Percentiles rank a stretch among this genome's conserved stretches.
Evolutionary conservation across 2,888 invertebrate genomes (phyloP).

Genomic region (Kuschelorhynchus macadamiae): DNA sequence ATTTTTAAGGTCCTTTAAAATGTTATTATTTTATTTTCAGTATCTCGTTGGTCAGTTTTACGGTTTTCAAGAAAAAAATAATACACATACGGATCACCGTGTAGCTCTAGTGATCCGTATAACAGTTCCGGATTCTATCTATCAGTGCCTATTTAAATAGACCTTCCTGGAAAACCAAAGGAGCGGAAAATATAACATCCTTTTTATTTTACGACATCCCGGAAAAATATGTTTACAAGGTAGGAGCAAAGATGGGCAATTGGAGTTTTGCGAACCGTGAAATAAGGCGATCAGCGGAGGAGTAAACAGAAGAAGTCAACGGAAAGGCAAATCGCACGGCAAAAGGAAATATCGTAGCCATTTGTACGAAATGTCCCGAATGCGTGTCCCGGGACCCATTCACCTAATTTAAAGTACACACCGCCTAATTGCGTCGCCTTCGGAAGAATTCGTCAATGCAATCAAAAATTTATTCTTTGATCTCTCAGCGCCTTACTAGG

Average conservation of each 20-base stretch:
- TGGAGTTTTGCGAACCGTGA: slow-evolving; percentile 66
- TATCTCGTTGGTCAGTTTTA: too few species aligned
- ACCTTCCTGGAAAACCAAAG: background rate
- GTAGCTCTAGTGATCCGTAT: too few species aligned
- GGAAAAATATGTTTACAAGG: slow-evolving; percentile 2
- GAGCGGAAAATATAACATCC: background rate
- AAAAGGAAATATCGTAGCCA: slow-evolving; percentile 55
- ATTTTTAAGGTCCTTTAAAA: too few species aligned
- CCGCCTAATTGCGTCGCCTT: background rate
- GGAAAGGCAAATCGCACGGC: slow-evolving; percentile 54
- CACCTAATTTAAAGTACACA: slow-evolving; percentile 17
- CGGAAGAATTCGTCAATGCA: slow-evolving; percentile 38
- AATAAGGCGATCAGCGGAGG: slow-evolving; percentile 66
- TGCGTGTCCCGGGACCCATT: slow-evolving; percentile 34
- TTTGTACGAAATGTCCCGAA: slow-evolving; percentile 43
- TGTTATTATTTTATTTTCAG: too few species aligned
- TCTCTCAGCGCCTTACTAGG: too few species aligned
- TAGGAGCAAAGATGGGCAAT: slow-evolving; percentile 55
- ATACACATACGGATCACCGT: too few species aligned
- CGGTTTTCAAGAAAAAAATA: too few species aligned
- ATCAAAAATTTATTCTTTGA: slow-evolving; percentile 24
- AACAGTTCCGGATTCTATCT: too few species aligned
- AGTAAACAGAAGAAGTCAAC: slow-evolving; percentile 56
- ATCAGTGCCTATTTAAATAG: background rate
- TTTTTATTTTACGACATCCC: background rate